These are phyloP conservation scores for Darevskia mixta DNA, from an alignment of 2,797 vertebrate species.

Conservation along the genomic window DNA sequence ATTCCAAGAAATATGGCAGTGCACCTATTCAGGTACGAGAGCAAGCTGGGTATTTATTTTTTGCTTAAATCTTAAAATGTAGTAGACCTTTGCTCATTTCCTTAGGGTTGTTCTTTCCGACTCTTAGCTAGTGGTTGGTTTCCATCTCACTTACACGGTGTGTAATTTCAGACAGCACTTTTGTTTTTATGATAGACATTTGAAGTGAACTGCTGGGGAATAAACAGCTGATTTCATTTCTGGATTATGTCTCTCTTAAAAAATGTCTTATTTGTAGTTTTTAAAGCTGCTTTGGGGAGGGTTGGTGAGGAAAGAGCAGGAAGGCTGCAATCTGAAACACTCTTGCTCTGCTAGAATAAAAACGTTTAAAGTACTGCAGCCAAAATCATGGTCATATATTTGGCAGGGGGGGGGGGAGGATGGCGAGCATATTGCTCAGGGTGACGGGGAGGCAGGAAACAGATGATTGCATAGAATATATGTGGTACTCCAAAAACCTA, in stretches of 20 bases:
- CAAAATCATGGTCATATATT: background rate
- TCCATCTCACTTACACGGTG: background rate
- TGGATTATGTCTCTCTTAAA: background rate
- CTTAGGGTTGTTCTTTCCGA: background rate
- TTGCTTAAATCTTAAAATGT: background rate
- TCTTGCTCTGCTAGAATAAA: background rate
- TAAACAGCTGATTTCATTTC: background rate
- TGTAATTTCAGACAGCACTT: constrained; percentile 1
- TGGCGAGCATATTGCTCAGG: background rate
- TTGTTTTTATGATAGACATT: background rate
- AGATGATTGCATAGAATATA: background rate
- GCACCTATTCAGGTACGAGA: background rate
- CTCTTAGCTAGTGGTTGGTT: background rate
- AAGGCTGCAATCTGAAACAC: background rate
- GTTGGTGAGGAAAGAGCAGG: background rate
- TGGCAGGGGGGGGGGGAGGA: background rate
- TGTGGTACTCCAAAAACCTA: background rate
- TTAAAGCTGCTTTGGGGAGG: constrained; percentile 7
- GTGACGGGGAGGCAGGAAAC: background rate
- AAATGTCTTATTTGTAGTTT: background rate
- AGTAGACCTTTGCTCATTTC: constrained; percentile 21
- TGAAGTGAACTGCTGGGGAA: background rate
- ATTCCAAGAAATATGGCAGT: background rate
- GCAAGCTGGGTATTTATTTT: background rate
- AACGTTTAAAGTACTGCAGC: background rate